A percentile compares a stretch with the other conserved stretches of the same genome.
Conservation (phyloP, 1,140 invertebrate species). For the Anagrus nilaparvatae region DNA sequence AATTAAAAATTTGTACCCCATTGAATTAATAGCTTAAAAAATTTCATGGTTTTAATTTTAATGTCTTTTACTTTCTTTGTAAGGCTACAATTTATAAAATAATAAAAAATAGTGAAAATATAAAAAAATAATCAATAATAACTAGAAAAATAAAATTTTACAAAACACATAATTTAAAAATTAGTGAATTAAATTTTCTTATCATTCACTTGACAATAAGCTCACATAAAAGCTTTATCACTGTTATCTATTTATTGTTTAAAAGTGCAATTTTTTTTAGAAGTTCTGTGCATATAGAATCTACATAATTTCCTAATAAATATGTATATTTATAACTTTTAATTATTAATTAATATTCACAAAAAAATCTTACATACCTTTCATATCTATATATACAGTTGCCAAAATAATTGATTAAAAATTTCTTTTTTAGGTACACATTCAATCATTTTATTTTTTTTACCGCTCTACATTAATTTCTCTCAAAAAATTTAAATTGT, state of each 20-base stretch:
- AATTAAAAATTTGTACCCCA: no score
- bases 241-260: conserved; percentile 24
- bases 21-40: no score
- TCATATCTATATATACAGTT: conserved; percentile 24
- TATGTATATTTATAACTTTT: conserved; percentile 8
- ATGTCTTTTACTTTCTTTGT: no score
- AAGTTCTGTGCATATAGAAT: conserved; percentile 3
- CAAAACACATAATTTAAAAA: no score
- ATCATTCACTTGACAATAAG: no score
- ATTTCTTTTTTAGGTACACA: conserved; percentile 15
- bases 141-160: no score
- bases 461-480: background rate
- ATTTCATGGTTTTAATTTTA: no score
- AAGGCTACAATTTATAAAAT: no score
- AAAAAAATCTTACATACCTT: background rate
- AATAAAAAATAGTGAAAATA: no score
- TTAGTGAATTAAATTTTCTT: no score
- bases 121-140: no score
- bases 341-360: background rate
- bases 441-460: background rate
- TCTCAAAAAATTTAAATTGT: background rate
- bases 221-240: no score
- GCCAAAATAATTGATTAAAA: conserved; percentile 32
- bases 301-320: conserved; percentile 1
- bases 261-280: conserved; percentile 22